Conservation (phyloP, 53 echinoderm and acorn worm genomes). For the Arbacia lixula region DNA sequence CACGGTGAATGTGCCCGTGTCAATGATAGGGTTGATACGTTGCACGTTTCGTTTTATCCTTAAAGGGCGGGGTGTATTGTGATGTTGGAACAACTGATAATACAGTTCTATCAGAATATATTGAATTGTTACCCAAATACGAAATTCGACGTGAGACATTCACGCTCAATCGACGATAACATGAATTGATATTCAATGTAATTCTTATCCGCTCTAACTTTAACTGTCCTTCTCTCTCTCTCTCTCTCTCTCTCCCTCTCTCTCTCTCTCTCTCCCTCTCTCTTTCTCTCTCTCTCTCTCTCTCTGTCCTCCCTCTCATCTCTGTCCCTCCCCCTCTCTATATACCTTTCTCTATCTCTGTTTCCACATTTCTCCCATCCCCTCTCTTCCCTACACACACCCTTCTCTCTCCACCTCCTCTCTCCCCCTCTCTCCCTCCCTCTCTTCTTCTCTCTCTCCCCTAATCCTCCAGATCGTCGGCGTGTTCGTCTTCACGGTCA, state of each 20-base stretch:
- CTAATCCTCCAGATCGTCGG: conserved; percentile 45
- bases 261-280: neutral
- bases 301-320: neutral
- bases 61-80: too few species aligned
- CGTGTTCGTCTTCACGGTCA: conserved; percentile 60
- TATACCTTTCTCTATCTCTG: neutral
- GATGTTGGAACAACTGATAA: too few species aligned
- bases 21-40: too few species aligned
- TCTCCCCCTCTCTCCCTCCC: neutral
- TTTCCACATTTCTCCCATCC: neutral
- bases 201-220: too few species aligned
- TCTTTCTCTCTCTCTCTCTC: neutral
- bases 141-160: too few species aligned
- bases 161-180: too few species aligned
- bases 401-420: neutral
- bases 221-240: too few species aligned
- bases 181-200: too few species aligned
- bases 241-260: neutral
- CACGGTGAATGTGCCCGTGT: too few species aligned
- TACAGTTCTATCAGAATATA: too few species aligned
- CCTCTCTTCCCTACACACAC: neutral
- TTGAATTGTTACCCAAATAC: too few species aligned
- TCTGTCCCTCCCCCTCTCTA: neutral
- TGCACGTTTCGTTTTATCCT: too few species aligned
- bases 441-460: neutral